Percentiles rank a stretch among this genome's conserved stretches.
phyloP scores from a whole-genome alignment of 2,113 vertebrate genomes.

The Mionectes macconnelli region DNA sequence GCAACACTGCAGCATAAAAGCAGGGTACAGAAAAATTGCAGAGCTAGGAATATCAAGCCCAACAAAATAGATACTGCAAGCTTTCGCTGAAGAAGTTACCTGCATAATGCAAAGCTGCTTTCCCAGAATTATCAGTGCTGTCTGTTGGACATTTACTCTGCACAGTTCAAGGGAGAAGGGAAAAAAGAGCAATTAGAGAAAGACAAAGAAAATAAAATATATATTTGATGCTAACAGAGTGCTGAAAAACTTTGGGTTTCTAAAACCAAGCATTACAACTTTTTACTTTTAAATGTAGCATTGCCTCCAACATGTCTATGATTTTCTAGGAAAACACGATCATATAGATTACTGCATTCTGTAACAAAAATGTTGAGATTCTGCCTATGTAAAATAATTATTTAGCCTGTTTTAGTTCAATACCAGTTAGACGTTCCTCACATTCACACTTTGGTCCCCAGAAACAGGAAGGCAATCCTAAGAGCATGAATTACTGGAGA shows the following conservation, averaged over 20 bases:
- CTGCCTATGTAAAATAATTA: background rate
- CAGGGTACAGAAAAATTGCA: background rate
- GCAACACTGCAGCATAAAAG: background rate
- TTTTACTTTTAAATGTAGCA: background rate
- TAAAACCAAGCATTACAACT: background rate
- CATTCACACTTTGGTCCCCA: background rate
- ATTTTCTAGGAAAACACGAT: background rate
- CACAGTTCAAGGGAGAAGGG: background rate
- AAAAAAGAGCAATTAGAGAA: background rate
- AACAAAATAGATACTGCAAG: background rate
- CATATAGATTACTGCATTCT: background rate
- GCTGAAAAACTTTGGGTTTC: background rate
- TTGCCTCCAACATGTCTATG: background rate
- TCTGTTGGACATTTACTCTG: conserved; percentile 88
- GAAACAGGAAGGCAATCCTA: background rate
- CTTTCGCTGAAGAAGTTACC: conserved; percentile 72
- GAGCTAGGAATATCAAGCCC: background rate
- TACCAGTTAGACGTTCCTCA: background rate
- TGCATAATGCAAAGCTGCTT: conserved; percentile 90
- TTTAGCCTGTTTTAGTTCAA: background rate
- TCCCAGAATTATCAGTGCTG: conserved; percentile 81
- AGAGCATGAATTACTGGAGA: background rate
- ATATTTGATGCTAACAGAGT: background rate
- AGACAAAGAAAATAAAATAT: background rate
- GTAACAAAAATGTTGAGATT: background rate